Evolutionary conservation across 2,797 vertebrate genomes (phyloP), one percentile per base, ranked within the genome.

Genomic region (Lacerta bilineata): DNA sequence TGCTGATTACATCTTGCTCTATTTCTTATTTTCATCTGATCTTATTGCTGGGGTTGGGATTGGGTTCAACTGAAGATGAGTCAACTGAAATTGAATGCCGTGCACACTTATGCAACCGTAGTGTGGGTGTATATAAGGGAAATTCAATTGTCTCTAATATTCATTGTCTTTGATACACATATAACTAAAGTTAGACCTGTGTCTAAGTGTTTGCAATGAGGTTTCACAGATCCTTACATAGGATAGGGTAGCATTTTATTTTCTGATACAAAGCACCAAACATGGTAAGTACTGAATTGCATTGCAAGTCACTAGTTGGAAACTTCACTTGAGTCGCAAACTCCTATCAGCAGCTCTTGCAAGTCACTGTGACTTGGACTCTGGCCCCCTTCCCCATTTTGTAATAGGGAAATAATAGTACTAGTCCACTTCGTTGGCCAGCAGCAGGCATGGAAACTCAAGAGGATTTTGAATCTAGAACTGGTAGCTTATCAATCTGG

Each of bases 131-230:
- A 46, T 59, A 50, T 50, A 59, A 59, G 46, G 50, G 69, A 66
- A 90, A 85, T 90, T 91, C 33, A 92, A 0, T 83, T 89, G 76
- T 89, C 83, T 86, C 1, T 84, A 80, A 84, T 84, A 33, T 85
- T 90, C 23, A 0, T 83, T 89, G 76, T 89, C 84, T 86, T 2
- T 84, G 79, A 83, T 84, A 33, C 80, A 89, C 15, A 27, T 6
- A 77, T 0, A 0, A 75, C 23, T 77, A 3, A 89, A 83, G 43
- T 81, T 83, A 87, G 27, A 55, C 1, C 4, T 0, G 0, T 91
- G 20, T 77, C 69, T 83, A 43, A 87, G 46, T 0, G 1, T 77
- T 27, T 90, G 75, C 27, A 80, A 66, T 59, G 76, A 23, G 46
- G 25, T 46, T 17, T 50, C 29, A 29, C 17, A 36, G 25, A 41